phyloP scores from a whole-genome alignment of 2,797 vertebrate genomes.

The Danio aesculapii region DNA sequence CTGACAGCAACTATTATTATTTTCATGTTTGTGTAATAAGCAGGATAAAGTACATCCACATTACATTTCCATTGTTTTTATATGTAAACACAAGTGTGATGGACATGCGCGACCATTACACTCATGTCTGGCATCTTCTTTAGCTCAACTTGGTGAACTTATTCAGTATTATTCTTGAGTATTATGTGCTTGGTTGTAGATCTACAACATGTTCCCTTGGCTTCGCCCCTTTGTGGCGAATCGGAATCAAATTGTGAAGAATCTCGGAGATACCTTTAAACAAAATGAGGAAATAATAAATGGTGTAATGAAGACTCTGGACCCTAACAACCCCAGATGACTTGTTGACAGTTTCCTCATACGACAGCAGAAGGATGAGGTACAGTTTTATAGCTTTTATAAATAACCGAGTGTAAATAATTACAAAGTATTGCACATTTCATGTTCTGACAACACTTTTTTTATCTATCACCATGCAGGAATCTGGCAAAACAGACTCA shows the following conservation, averaged over 20 bases:
- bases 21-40: no score
- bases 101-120: no score
- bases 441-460: not conserved
- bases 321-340: conserved; percentile 51
- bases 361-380: conserved; percentile 28
- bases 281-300: not conserved
- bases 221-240: conserved; percentile 42
- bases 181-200: conserved; percentile 28
- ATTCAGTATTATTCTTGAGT: no score
- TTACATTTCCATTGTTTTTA: no score
- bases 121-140: no score
- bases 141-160: no score
- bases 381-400: not conserved
- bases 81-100: no score
- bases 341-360: conserved; percentile 58
- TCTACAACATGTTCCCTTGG: conserved; percentile 65
- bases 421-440: no score
- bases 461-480: not conserved
- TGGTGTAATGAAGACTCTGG: conserved; percentile 36
- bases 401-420: not conserved
- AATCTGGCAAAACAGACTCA: conserved; percentile 18
- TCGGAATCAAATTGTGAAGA: conserved; percentile 30
- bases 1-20: no score
- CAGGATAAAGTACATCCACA: no score
- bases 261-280: conserved; percentile 12